Conservation (phyloP, 2,113 vertebrate species). For the Burhinus oedicnemus region DNA sequence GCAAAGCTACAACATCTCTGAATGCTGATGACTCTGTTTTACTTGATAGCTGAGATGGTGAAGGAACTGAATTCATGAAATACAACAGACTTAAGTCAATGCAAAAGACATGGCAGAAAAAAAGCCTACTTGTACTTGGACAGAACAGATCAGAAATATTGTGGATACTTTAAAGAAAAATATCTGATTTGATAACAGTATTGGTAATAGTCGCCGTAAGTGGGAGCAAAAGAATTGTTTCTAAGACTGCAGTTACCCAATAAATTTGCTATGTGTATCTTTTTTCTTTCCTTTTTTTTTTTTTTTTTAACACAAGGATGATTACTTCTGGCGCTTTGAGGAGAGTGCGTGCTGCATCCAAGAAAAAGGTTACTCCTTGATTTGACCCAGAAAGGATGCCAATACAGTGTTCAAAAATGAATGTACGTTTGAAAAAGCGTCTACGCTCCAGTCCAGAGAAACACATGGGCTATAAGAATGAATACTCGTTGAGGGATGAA, state of each 20-base stretch:
- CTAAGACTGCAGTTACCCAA: neutral
- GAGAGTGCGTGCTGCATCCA: neutral
- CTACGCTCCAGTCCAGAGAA: neutral
- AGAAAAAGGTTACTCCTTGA: neutral
- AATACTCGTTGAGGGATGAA: neutral
- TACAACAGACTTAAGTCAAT: neutral
- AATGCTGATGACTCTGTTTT: neutral
- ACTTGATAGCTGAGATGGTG: neutral
- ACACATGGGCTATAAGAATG: neutral
- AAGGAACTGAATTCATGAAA: neutral
- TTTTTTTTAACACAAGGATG: too few relatives aligned
- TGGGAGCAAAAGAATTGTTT: neutral
- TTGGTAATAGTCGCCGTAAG: neutral
- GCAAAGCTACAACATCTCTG: neutral
- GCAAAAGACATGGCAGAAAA: neutral
- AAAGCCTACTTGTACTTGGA: neutral
- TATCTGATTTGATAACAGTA: neutral
- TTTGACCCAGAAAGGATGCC: neutral
- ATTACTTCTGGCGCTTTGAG: neutral
- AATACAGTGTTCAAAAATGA: neutral
- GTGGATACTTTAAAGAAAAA: neutral
- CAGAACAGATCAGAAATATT: neutral
- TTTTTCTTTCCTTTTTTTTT: neutral
- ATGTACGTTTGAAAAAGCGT: neutral
- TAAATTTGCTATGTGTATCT: neutral